Base-by-base conservation (phyloP, 1,140 invertebrate species). In the Oedothorax gibbosus region DNA sequence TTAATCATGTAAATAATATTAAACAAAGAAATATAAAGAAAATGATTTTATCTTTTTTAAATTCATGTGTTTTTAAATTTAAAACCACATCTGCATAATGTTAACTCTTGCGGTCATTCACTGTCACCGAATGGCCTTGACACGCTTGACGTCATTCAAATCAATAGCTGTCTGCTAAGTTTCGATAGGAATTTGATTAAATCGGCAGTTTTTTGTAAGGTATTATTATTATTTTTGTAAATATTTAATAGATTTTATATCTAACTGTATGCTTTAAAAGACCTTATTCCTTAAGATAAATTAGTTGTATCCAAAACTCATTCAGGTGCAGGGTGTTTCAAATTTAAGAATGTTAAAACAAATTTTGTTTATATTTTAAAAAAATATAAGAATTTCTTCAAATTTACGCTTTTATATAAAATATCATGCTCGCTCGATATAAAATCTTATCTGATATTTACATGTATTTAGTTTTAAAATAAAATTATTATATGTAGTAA, bases 81-180 rank as follows among this genome's bases (percentile, higher is more conserved):
- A n/a, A 20, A 21, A 15, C 21, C 15, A 65, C 0, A 65, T 65
- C 21, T 65, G n/a, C 15, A 65, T n/a, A 20, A n/a, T 65, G 21
- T 5, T 65, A 10, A 20, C 9, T 9, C 12, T 4, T 20, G 18
- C 18, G 21, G 5, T 20, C 12, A 6, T 20, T 71, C n/a, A 53
- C 15, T n/a, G 50, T 53, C 21, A 21, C 50, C 69, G 50, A 21
- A 18, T 53, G 10, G 54, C 9, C 20, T 71, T 71, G 69, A 71
- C 69, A 71, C 69, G 15, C 50, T 49, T 57, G 54, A 75, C 72
- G 72, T 75, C 12, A 12, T 18, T 15, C 12, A 2, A 12, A 18
- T 62, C 72, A 57, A 12, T 75, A 57, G 72, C 20, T 57, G 71
- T 73, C 71, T 73, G 71, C 71, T 73, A 56, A 56, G 71, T 73